Evolutionary conservation across 2,113 vertebrate species (phyloP).

Genomic region (Boulengeromyrus knoepffleri): DNA sequence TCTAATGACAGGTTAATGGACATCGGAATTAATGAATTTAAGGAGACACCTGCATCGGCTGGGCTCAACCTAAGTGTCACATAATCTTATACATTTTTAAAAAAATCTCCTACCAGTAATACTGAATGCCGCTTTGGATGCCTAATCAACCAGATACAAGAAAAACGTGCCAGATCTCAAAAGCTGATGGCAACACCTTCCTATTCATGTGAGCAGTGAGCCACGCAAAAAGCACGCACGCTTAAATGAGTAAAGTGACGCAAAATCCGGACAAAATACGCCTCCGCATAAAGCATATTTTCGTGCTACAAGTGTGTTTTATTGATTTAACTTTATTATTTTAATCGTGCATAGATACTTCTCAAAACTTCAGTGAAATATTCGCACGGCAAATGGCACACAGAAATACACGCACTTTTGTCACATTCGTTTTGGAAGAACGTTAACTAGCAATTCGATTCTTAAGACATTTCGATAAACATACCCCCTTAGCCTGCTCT

Average conservation of each 20-base stretch:
- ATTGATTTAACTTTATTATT: not conserved
- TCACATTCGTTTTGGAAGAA: not conserved
- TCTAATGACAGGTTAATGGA: not conserved
- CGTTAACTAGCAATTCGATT: not conserved
- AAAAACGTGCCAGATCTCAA: not conserved
- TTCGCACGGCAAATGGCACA: not conserved
- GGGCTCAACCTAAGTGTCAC: not conserved
- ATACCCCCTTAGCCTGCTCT: not conserved
- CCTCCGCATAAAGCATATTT: not conserved
- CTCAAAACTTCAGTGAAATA: not conserved
- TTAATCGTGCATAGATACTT: not conserved
- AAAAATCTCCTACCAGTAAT: not conserved
- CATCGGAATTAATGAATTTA: not conserved
- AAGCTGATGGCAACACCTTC: not conserved
- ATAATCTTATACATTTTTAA: not conserved
- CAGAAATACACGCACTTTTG: not conserved
- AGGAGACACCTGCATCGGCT: not conserved
- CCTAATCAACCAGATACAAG: slow-evolving; percentile 13
- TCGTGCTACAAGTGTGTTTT: not conserved
- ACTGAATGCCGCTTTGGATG: slow-evolving; percentile 8
- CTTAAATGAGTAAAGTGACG: slow-evolving; percentile 11
- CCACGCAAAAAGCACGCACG: slow-evolving; percentile 34
- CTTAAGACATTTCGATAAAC: not conserved
- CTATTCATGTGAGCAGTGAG: not conserved
- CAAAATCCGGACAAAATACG: slow-evolving; percentile 30